These are phyloP conservation scores for Borostomias antarcticus DNA, from an alignment of 2,797 vertebrate genomes.

Conservation along the genomic window DNA sequence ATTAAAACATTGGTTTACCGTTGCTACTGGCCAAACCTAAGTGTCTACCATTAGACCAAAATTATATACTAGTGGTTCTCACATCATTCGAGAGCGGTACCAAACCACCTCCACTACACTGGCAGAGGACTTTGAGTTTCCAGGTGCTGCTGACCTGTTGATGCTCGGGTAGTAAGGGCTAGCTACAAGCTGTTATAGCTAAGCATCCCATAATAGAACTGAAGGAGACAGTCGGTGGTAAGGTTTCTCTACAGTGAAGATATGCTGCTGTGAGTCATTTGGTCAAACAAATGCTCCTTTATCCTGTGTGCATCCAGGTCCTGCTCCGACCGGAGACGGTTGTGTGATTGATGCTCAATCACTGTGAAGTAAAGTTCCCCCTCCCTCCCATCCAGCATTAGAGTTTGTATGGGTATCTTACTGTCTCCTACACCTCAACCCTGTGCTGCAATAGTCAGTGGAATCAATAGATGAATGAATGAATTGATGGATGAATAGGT, in stretches of 20 bases:
- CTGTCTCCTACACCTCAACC: not conserved
- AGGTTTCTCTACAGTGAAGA: not conserved
- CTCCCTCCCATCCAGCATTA: constrained; percentile 52
- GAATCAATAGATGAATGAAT: constrained; percentile 22
- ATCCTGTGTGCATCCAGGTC: constrained; percentile 9
- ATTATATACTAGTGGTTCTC: no score
- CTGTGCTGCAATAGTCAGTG: constrained; percentile 31
- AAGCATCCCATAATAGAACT: not conserved
- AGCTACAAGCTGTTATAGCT: not conserved
- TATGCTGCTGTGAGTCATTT: not conserved
- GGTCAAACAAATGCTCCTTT: constrained; percentile 11
- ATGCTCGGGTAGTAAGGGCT: not conserved
- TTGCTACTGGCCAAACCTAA: no score
- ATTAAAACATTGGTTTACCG: not conserved
- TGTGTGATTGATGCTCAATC: constrained; percentile 9
- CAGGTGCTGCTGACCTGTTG: not conserved
- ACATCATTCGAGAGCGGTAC: not conserved
- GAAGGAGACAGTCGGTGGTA: constrained; percentile 11
- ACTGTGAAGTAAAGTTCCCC: constrained; percentile 18
- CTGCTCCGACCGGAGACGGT: constrained; percentile 22
- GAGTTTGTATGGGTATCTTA: constrained; percentile 9
- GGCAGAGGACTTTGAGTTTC: not conserved
- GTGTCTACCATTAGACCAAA: not conserved
- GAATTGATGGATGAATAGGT: constrained; percentile 23
- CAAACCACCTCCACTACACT: not conserved